Base-by-base conservation (phyloP, 2,797 vertebrate species). In the Enteromius paludinosus region DNA sequence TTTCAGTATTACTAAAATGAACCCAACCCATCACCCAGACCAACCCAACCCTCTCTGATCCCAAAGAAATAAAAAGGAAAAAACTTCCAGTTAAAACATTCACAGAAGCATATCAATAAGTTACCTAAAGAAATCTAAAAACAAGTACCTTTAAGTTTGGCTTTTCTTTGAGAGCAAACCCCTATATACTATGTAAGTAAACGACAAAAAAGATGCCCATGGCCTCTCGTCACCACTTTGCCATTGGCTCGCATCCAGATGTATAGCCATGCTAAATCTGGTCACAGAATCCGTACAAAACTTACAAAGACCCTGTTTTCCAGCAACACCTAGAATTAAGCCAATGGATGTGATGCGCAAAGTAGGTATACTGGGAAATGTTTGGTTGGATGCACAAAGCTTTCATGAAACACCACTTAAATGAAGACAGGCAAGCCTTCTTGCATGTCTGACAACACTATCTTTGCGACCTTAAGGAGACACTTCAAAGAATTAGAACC, bases 71-170 rank as follows among this genome's bases (percentile, higher is more conserved):
- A 47, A 90, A 89, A 15, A 3, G 86, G 87, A 92, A 89, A 90
- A 76, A 89, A 88, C 89, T 94, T 95, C 94, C 94, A 94, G 93
- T 94, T 95, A 90, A 91, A 94, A 95, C 93, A 95, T 93, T 95
- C 92, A 95, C 93, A 94, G 90, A 93, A 93, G 94, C 82, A 84
- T 92, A 92, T 91, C 91, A 87, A 89, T 88, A 94, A 87, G 84
- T 92, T 92, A 89, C 91, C 84, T 93, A 90, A 94, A 87, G 84
- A 90, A 91, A 89, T 90, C 83, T 93, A 90, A 92, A 94, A 95
- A 93, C 89, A 94, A 95, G 95, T 89, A 95, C 95, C 95, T 94
- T 93, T 93, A 94, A 91, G 92, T 92, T 91, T 91, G 87, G 93
- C 87, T 89, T 89, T 86, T 80, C 74, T 79, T 83, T 86, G 92